Base-by-base conservation (phyloP, 2,888 invertebrate genomes). In the Cepaea hortensis region DNA sequence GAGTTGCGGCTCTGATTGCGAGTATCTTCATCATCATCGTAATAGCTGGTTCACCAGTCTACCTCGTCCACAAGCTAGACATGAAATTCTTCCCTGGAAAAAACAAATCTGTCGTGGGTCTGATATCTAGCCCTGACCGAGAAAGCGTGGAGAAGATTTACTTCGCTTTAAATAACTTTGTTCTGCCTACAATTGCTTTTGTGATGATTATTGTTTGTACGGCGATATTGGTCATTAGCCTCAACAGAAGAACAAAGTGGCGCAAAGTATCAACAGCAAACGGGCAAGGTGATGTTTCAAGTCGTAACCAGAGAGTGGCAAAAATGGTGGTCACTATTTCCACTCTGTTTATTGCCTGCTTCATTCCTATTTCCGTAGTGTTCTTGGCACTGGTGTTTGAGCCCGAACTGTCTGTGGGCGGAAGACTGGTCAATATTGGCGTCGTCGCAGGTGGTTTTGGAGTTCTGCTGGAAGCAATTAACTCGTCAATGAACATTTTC, bases 401-500 rank as follows among this genome's bases (percentile, higher is more conserved):
- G 20, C 75, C 75, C 0, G 48, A 23, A 23, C 15, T 75, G 46
- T 75, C 75, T 18, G 18, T 23, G 4, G 75, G 75, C 18, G 75
- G 75, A 48, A 50, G 48, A 3, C 15, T 23, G 3, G 23, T 75
- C 18, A 23, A 75, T 46, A 48, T 75, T 46, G 75, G 75, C 0
- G 48, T 75, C 4, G 20, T 75, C 15, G 75, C 20, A 18, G 75
- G 75, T 3, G 75, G 75, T 18, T 23, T 75, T 23, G 75, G 75
- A 20, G 75, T 75, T 46, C 75, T 75, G 1, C 50, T 75, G 48
- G 75, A 75, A 48, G 15, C 23, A 20, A 20, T 75, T 3, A 75
- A 75, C 48, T 75, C 75, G 4, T 75, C 75, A 48, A 48, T 75
- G 15, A 75, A 75, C 48, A 75, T 75, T 50, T 75, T 75, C 75